These are phyloP conservation scores for Ranitomeya imitator DNA, from an alignment of 2,113 vertebrate genomes.

Conservation along the genomic window DNA sequence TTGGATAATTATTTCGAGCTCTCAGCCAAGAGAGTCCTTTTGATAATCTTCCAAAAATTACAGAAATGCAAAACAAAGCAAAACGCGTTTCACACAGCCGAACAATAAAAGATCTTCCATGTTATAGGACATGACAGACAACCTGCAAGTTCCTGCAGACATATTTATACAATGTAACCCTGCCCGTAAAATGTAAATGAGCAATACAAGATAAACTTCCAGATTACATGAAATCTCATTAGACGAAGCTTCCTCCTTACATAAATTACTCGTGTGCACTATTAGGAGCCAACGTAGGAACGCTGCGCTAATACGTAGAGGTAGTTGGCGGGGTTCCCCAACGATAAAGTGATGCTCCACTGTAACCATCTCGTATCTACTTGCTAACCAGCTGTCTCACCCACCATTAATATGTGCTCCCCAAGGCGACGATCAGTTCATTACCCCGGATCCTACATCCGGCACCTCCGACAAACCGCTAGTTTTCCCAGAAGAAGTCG, in stretches of 20 bases:
- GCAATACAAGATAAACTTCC: slow-evolving; percentile 36
- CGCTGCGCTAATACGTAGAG: background rate
- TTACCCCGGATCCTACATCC: no score
- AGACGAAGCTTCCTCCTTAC: background rate
- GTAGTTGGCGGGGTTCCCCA: background rate
- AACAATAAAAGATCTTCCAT: slow-evolving; percentile 21
- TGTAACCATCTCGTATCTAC: background rate
- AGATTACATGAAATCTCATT: background rate
- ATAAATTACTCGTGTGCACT: background rate
- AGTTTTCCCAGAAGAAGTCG: no score
- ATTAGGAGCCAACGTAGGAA: background rate
- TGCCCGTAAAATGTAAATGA: slow-evolving; percentile 36
- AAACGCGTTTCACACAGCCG: background rate
- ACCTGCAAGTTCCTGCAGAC: background rate
- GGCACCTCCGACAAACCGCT: no score
- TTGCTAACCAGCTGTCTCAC: no score
- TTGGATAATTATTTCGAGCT: background rate
- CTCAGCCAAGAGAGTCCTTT: slow-evolving; percentile 4
- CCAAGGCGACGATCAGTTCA: no score
- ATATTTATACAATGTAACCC: slow-evolving; percentile 13
- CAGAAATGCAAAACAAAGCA: slow-evolving; percentile 24
- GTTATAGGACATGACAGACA: slow-evolving; percentile 26
- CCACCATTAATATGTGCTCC: no score
- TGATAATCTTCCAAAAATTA: slow-evolving; percentile 37
- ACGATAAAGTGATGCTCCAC: background rate